Percentiles rank a stretch among this genome's conserved stretches.
Evolutionary conservation across 2,113 vertebrate genomes (phyloP).

Genomic region (Tenebrosternarchus preto): DNA sequence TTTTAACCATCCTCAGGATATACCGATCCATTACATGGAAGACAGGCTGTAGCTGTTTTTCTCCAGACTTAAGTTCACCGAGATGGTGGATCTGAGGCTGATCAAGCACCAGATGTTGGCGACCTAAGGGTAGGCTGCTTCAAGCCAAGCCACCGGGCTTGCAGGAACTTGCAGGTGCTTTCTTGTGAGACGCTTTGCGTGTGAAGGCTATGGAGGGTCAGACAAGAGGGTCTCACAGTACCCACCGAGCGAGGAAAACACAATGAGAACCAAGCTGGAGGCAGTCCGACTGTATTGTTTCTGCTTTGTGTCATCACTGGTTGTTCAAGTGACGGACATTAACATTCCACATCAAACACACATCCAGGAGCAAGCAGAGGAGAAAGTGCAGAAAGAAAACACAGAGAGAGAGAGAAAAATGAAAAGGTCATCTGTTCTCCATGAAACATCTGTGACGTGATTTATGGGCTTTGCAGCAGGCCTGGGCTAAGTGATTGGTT

Average conservation of each 20-base stretch:
- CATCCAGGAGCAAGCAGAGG: background rate
- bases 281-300: too few relatives aligned
- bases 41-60: too few relatives aligned
- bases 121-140: too few relatives aligned
- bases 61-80: too few relatives aligned
- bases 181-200: background rate
- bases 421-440: slow-evolving; percentile 41
- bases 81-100: too few relatives aligned
- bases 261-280: background rate
- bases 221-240: background rate
- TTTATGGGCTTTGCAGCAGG: slow-evolving; percentile 45
- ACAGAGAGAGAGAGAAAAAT: background rate
- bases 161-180: background rate
- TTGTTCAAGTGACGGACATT: too few relatives aligned
- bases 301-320: too few relatives aligned
- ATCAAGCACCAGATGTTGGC: too few relatives aligned
- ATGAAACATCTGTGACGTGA: slow-evolving; percentile 36
- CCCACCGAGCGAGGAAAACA: background rate
- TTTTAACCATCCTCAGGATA: too few relatives aligned
- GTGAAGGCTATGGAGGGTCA: background rate
- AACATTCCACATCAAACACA: background rate
- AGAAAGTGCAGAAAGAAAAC: background rate
- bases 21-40: too few relatives aligned
- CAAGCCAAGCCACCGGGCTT: background rate
- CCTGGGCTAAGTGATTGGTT: slow-evolving; percentile 59